Evolutionary conservation across 1,140 invertebrate genomes (phyloP), one percentile per base, ranked within the genome.

Genomic region (Formica selysi): DNA sequence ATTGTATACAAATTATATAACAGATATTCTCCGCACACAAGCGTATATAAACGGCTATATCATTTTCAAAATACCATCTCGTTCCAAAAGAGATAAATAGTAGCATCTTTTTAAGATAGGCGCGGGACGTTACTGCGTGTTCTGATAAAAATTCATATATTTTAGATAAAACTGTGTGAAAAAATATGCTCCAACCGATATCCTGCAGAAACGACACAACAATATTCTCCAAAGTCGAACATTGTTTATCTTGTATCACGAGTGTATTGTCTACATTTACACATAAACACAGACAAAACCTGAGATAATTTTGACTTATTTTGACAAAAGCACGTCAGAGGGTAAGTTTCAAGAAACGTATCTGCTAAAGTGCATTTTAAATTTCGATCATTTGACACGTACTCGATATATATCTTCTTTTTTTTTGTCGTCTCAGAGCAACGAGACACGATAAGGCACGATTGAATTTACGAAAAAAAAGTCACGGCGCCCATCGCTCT

Each of bases 391-490:
- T 68, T 59, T n/a, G 54, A 61, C 61, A 73, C 51, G 67, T 16
- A 19, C 32, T 36, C 29, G 44, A 32, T 32, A 11, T n/a, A 7
- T n/a, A 6, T 59, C 29, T 59, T 16, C 4, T 32, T 29, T 6
- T n/a, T 8, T 26, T 41, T 13, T n/a, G 1, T 51, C 54, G n/a
- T 22, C 22, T 6, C 32, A 59, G 2, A 51, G 36, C 36, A 51
- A 51, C 62, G 57, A 54, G 32, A n/a, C n/a, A 16, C 41, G 79
- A 76, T 85, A 85, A 65, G n/a, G 26, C 71, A 65, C 57, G 57
- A 6, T 10, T 65, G 19, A 48, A 61, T 38, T 70, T 76, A 29
- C 8, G 8, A 57, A 74, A 51, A 62, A 67, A 38, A 74, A 38
- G 22, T 68, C 68, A 83, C 74, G 71, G 48, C 64, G 44, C 16